Conservation (phyloP, 2,888 invertebrate species). For the Ametastegia equiseti region DNA sequence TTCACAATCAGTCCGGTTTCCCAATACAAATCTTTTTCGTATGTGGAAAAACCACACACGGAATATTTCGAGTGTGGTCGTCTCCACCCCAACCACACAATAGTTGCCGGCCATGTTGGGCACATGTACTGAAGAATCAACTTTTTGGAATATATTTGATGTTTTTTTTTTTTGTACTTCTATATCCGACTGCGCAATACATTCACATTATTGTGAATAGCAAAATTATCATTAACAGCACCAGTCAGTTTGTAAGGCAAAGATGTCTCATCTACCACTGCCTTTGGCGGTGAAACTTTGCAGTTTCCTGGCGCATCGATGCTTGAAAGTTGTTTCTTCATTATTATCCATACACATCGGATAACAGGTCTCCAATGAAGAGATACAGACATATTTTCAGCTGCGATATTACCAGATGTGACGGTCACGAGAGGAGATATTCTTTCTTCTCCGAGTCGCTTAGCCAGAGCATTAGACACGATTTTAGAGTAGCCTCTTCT, state of each 20-base stretch:
- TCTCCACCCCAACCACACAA: constrained; percentile 8
- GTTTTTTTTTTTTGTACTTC: too few relatives aligned
- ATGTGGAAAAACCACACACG: constrained; percentile 9
- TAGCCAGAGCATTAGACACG: constrained; percentile 67
- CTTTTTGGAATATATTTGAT: too few relatives aligned
- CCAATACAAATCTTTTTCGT: background rate
- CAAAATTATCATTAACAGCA: too few relatives aligned
- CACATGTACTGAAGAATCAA: too few relatives aligned
- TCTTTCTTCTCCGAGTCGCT: constrained; percentile 69
- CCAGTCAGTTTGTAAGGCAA: too few relatives aligned
- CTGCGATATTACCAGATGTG: constrained; percentile 66
- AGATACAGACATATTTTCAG: constrained; percentile 66
- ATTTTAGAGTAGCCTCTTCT: constrained; percentile 72
- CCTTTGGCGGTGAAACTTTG: too few relatives aligned
- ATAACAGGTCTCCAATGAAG: constrained; percentile 15
- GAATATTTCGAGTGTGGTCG: background rate
- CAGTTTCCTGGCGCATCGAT: too few relatives aligned
- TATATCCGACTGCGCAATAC: too few relatives aligned
- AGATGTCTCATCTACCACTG: too few relatives aligned
- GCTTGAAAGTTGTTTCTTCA: background rate
- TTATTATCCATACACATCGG: constrained; percentile 40
- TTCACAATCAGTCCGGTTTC: background rate
- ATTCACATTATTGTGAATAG: too few relatives aligned
- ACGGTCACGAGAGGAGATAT: constrained; percentile 66
- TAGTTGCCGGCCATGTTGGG: constrained; percentile 17